Base-by-base conservation (phyloP, 2,113 vertebrate species). In the Oxygymnocypris stewartii region DNA sequence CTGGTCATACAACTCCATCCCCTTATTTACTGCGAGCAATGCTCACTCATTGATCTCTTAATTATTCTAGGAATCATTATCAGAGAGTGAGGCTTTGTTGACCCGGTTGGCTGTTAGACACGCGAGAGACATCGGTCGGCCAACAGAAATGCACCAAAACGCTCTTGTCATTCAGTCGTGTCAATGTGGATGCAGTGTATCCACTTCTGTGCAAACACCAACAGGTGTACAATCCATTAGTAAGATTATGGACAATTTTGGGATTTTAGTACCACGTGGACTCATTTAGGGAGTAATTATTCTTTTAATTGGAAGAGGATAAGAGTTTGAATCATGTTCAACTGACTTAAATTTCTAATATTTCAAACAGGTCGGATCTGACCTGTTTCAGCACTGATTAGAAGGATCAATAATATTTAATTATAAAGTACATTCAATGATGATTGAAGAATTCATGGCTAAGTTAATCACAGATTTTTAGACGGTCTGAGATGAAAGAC, bases 11-110 rank as follows among this genome's bases (percentile, higher is more conserved):
- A 44, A 23, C 54, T 69, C 25, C 78, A 37, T 65, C 76, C n/a
- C 77, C 69, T 67, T 69, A 77, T 67, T 89, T 78, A 89, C 78
- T 57, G 61, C 69, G 49, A 84, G 88, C 69, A 65, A 57, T 63
- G 67, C 69, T 74, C 42, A 44, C 31, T 69, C 47, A 89, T 91
- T 90, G 84, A 91, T 93, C 88, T 86, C 73, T 73, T 86, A 90
- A 89, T 93, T 87, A 87, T 88, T 90, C 13, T 23, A 88, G 73
- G 65, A 85, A 79, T 91, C 87, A 86, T 91, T 91, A 88, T 91
- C 51, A 85, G 57, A 57, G 51, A 85, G 59, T 23, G 18, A 63
- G 51, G 14, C 65, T 86, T 83, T 63, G 49, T 71, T 82, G 63
- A 49, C 63, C 84, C 28, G 23, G 31, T 85, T 82, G 69, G 78